These are phyloP conservation scores for Spilosoma lubricipeda DNA, from an alignment of 2,888 invertebrate genomes.

Conservation along the genomic window DNA sequence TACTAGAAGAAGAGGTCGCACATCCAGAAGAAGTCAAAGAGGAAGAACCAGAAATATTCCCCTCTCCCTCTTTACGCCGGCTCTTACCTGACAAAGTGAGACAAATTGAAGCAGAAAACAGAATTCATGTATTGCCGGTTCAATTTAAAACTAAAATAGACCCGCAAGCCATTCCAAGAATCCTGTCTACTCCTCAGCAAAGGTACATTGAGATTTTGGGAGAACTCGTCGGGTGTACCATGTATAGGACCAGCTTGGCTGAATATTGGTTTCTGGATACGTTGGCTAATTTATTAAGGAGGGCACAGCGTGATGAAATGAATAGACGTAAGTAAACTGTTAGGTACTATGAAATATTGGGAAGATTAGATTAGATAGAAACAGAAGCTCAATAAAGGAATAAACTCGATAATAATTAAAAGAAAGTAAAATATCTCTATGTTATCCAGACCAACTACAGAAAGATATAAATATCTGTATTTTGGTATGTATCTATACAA, in stretches of 20 bases:
- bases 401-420: too few relatives aligned
- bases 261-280: constrained; percentile 86
- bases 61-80: constrained; percentile 70
- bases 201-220: constrained; percentile 77
- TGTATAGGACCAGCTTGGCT: constrained; percentile 73
- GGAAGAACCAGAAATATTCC: constrained; percentile 64
- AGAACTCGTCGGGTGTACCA: constrained; percentile 69
- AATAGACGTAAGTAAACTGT: constrained; percentile 61
- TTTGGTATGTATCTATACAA: too few relatives aligned
- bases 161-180: constrained; percentile 70
- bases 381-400: too few relatives aligned
- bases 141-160: constrained; percentile 68
- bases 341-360: not conserved
- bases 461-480: too few relatives aligned
- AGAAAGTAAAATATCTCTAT: too few relatives aligned
- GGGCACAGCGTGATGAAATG: constrained; percentile 74
- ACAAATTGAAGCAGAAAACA: constrained; percentile 66
- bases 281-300: constrained; percentile 73
- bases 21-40: constrained; percentile 51
- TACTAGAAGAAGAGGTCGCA: constrained; percentile 48
- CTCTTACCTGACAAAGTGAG: constrained; percentile 68
- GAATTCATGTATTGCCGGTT: constrained; percentile 72
- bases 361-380: not conserved
- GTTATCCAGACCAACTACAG: too few relatives aligned
- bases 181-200: constrained; percentile 64